Conservation (phyloP, 2,888 invertebrate genomes). For the Brachypalpus laphriformis region DNA sequence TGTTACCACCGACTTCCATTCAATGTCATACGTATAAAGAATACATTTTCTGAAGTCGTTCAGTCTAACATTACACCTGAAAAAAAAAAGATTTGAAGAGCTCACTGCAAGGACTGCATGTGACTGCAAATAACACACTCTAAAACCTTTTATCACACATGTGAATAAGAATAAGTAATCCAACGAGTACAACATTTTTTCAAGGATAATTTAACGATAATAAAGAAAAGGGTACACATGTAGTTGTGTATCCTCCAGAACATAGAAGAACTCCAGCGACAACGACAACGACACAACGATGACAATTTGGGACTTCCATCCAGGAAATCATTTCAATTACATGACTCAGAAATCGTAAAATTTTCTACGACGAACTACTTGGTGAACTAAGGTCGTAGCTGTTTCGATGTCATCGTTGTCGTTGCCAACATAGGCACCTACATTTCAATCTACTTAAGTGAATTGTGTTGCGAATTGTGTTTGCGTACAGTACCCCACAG, state of each 20-base stretch:
- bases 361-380: constrained; percentile 41
- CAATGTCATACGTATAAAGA: neutral
- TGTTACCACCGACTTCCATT: neutral
- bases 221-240: constrained; percentile 35
- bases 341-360: constrained; percentile 69
- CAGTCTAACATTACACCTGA: neutral
- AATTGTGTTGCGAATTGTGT: constrained; percentile 72
- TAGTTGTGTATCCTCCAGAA: neutral
- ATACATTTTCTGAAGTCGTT: neutral
- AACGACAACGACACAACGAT: constrained; percentile 41
- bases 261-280: constrained; percentile 26
- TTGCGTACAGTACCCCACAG: constrained; percentile 58
- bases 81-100: neutral
- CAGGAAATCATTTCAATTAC: constrained; percentile 71
- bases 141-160: constrained; percentile 54
- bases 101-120: neutral
- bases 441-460: constrained; percentile 74
- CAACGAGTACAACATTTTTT: constrained; percentile 33
- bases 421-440: constrained; percentile 53
- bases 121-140: constrained; percentile 50
- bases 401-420: constrained; percentile 52
- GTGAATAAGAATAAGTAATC: constrained; percentile 43
- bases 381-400: constrained; percentile 58
- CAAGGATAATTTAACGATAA: constrained; percentile 62
- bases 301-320: constrained; percentile 64